These are phyloP conservation scores for Proisotoma minuta DNA, from an alignment of 2,888 invertebrate species.

Conservation along the genomic window DNA sequence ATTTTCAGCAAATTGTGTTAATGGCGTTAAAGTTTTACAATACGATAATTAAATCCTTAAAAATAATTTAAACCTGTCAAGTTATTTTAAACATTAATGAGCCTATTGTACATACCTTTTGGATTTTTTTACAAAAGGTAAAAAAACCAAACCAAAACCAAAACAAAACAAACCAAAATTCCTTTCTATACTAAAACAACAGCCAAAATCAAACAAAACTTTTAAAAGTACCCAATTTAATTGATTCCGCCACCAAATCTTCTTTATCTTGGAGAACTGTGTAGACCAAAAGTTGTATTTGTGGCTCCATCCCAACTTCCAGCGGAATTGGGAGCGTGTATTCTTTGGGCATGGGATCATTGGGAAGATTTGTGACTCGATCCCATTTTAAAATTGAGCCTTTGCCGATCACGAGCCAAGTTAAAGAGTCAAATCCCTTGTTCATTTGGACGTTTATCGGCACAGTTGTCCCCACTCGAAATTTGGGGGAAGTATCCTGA, in stretches of 20 bases:
- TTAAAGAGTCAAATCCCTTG: conserved; percentile 1
- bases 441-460: conserved; percentile 11
- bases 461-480: neutral
- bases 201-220: too few species aligned
- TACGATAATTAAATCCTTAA: too few species aligned
- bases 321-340: conserved; percentile 58
- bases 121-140: too few species aligned
- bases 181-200: too few species aligned
- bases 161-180: too few species aligned
- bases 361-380: conserved; percentile 54
- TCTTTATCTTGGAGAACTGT: conserved; percentile 58
- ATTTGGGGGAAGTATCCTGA: too few species aligned
- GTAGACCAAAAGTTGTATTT: conserved; percentile 72
- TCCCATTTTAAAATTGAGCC: conserved; percentile 62
- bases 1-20: too few species aligned
- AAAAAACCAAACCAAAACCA: too few species aligned
- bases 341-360: neutral
- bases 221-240: conserved; percentile 65
- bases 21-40: too few species aligned
- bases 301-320: conserved; percentile 67
- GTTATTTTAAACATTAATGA: too few species aligned
- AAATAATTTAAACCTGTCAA: too few species aligned
- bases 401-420: conserved; percentile 70
- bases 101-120: too few species aligned
- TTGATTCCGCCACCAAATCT: conserved; percentile 74